Conservation (phyloP, 2,888 invertebrate genomes). For the Tubiluchus corallicola region DNA sequence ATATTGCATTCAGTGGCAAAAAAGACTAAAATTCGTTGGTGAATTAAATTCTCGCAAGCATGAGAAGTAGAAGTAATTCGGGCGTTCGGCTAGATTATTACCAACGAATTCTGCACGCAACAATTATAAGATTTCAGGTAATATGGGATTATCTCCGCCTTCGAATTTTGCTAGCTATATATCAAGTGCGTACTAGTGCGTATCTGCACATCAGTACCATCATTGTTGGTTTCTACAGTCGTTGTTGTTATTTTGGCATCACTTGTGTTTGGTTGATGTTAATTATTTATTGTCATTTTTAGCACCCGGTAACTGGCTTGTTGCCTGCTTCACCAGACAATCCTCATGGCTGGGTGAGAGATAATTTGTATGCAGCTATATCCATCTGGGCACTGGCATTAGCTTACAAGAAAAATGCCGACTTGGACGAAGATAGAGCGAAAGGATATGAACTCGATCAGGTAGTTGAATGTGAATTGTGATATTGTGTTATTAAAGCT, state of each 20-base stretch:
- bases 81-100: conserved; percentile 73
- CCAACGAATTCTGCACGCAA: conserved; percentile 75
- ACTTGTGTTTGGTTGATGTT: too few species aligned
- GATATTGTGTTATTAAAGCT: not conserved
- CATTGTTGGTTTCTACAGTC: too few species aligned
- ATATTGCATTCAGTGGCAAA: too few species aligned
- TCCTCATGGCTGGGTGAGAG: conserved; percentile 88
- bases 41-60: conserved; percentile 13
- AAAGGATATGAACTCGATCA: conserved; percentile 93
- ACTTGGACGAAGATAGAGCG: conserved; percentile 93
- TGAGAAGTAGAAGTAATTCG: conserved; percentile 33
- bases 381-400: conserved; percentile 96
- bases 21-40: not conserved
- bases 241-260: too few species aligned
- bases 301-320: conserved; percentile 91
- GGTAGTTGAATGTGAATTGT: conserved; percentile 22
- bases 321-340: conserved; percentile 48
- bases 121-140: conserved; percentile 41
- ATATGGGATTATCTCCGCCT: not conserved
- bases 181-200: too few species aligned
- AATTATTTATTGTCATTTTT: too few species aligned
- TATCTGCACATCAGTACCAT: too few species aligned
- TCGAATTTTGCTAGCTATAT: too few species aligned
- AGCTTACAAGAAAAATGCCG: conserved; percentile 96
- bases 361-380: conserved; percentile 89